Conservation (phyloP, 1,140 invertebrate species). For the Plodia interpunctella region DNA sequence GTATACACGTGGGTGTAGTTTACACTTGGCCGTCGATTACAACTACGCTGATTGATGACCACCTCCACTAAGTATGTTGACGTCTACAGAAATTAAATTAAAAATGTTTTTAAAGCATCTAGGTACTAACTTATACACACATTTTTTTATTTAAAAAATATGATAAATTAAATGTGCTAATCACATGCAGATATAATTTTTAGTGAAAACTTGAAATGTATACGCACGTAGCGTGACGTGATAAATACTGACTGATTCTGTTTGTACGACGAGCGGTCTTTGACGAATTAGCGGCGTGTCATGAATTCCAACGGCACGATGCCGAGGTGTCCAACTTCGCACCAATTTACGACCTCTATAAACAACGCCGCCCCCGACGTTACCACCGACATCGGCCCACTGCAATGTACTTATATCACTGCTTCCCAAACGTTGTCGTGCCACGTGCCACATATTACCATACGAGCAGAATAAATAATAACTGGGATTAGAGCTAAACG, state of each 20-base stretch:
- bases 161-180: background rate
- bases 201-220: conserved; percentile 12
- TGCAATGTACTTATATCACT: conserved; percentile 3
- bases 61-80: conserved; percentile 10
- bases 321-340: conserved; percentile 21
- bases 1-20: conserved; percentile 19
- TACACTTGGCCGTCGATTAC: conserved; percentile 19
- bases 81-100: background rate
- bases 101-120: background rate
- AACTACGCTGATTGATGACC: conserved; percentile 17
- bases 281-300: conserved; percentile 21
- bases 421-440: background rate
- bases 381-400: background rate
- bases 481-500: too few species aligned
- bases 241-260: background rate
- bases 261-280: conserved; percentile 4
- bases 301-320: conserved; percentile 13
- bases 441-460: too few species aligned
- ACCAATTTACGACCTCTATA: conserved; percentile 31
- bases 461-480: too few species aligned
- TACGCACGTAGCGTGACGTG: conserved; percentile 14
- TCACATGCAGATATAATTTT: background rate
- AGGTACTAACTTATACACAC: background rate
- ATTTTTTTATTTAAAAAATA: background rate
- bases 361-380: conserved; percentile 19